Percentiles rank a stretch among this genome's conserved stretches.
These are phyloP conservation scores for Gastrophysa polygoni DNA, from an alignment of 2,888 invertebrate species.

Conservation along the genomic window DNA sequence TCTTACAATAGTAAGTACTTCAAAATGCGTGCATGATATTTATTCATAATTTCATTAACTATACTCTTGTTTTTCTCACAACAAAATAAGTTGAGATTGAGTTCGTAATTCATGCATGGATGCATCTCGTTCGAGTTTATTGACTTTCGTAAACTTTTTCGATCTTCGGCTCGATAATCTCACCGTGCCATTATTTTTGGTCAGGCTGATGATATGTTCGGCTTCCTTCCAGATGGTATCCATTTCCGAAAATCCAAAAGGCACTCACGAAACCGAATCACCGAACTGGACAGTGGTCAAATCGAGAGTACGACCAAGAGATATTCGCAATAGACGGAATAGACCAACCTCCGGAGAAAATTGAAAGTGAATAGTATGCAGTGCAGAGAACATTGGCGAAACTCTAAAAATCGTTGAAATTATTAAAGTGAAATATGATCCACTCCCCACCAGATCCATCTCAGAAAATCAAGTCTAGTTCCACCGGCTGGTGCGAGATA, in stretches of 20 bases:
- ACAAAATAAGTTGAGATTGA: too few species aligned
- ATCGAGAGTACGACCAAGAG: not conserved
- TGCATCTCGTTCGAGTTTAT: too few species aligned
- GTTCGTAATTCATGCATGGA: too few species aligned
- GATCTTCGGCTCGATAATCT: too few species aligned
- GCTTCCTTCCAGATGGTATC: constrained; percentile 42
- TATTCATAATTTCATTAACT: too few species aligned
- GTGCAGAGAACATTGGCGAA: constrained; percentile 36
- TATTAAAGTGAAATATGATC: constrained; percentile 29
- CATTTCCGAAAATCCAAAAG: constrained; percentile 21
- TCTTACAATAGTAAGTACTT: too few species aligned
- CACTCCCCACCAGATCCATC: constrained; percentile 20
- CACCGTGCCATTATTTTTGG: constrained; percentile 37
- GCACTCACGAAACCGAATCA: constrained; percentile 24
- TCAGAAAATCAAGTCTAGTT: constrained; percentile 22
- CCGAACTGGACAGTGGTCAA: not conserved
- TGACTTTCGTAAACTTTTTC: too few species aligned
- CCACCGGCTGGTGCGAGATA: not conserved
- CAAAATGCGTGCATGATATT: too few species aligned
- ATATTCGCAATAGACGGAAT: constrained; percentile 15
- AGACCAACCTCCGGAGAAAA: constrained; percentile 16
- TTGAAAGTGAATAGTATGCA: constrained; percentile 29
- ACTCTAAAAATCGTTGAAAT: constrained; percentile 37
- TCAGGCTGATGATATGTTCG: constrained; percentile 37
- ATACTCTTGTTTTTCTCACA: too few species aligned